phyloP scores from a whole-genome alignment of 2,113 vertebrate genomes.

The Steatornis caripensis region DNA sequence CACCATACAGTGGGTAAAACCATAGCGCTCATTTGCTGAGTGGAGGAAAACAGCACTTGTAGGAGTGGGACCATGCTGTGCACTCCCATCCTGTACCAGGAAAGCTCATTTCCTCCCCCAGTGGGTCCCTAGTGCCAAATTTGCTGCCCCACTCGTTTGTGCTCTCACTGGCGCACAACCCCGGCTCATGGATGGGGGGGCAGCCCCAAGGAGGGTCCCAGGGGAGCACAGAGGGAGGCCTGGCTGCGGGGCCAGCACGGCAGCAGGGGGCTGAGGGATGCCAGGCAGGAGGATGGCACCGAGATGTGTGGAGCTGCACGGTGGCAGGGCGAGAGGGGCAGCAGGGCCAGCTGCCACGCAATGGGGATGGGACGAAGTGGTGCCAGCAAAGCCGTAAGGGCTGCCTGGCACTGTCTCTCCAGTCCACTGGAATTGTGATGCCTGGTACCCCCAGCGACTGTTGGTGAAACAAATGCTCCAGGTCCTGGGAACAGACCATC shows the following conservation, averaged over 20 bases:
- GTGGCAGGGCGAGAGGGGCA: background rate
- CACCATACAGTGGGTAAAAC: background rate
- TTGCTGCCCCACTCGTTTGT: background rate
- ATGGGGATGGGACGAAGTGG: background rate
- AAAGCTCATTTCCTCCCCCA: background rate
- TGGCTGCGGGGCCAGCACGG: background rate
- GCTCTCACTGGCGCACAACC: background rate
- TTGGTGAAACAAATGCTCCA: constrained; percentile 58
- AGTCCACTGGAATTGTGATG: background rate
- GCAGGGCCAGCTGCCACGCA: background rate
- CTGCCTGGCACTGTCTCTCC: background rate
- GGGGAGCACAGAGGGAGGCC: fast-evolving
- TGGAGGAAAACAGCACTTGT: fast-evolving
- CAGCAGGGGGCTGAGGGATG: background rate
- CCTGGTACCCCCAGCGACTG: background rate
- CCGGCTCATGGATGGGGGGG: fast-evolving
- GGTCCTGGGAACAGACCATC: constrained; percentile 77
- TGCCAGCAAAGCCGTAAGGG: background rate
- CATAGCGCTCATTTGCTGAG: background rate
- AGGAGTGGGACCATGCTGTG: background rate
- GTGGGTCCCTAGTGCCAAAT: fast-evolving
- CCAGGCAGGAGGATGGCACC: background rate
- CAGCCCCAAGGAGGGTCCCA: background rate
- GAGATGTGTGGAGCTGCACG: fast-evolving
- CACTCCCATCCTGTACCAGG: too few species aligned